phyloP scores from a whole-genome alignment of 2,888 invertebrate genomes.

The Hyppa rectilinea region DNA sequence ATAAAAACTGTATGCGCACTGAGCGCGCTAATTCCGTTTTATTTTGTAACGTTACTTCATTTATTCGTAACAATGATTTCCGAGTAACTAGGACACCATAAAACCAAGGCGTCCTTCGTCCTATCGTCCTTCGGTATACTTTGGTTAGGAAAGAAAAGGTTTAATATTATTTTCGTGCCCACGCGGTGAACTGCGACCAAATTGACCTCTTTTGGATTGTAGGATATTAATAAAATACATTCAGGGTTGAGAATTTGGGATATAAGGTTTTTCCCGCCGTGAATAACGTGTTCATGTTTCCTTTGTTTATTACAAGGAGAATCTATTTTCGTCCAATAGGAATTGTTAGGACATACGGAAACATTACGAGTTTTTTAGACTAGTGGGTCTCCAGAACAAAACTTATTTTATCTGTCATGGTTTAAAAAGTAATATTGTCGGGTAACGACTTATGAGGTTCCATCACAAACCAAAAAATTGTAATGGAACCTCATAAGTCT shows the following conservation, averaged over 20 bases:
- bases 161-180: slow-evolving; percentile 37
- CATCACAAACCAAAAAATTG: too few species aligned
- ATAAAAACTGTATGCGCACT: too few species aligned
- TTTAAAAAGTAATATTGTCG: neutral
- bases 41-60: slow-evolving; percentile 3
- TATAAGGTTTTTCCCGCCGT: slow-evolving; percentile 12
- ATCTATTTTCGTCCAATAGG: slow-evolving; percentile 29
- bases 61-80: slow-evolving; percentile 25
- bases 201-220: slow-evolving; percentile 19
- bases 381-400: slow-evolving; percentile 1
- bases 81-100: slow-evolving; percentile 41
- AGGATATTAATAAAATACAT: slow-evolving; percentile 51
- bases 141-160: slow-evolving; percentile 19
- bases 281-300: slow-evolving; percentile 26
- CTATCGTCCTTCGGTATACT: slow-evolving; percentile 26
- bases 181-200: neutral
- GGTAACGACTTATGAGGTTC: neutral
- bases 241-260: slow-evolving; percentile 16
- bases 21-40: too few species aligned
- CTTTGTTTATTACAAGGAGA: neutral
- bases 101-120: slow-evolving; percentile 10
- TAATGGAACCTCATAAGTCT: too few species aligned
- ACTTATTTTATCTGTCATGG: slow-evolving; percentile 4
- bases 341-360: neutral
- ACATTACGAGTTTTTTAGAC: neutral